phyloP scores from a whole-genome alignment of 2,797 vertebrate genomes.

The Enteromius mattozi region DNA sequence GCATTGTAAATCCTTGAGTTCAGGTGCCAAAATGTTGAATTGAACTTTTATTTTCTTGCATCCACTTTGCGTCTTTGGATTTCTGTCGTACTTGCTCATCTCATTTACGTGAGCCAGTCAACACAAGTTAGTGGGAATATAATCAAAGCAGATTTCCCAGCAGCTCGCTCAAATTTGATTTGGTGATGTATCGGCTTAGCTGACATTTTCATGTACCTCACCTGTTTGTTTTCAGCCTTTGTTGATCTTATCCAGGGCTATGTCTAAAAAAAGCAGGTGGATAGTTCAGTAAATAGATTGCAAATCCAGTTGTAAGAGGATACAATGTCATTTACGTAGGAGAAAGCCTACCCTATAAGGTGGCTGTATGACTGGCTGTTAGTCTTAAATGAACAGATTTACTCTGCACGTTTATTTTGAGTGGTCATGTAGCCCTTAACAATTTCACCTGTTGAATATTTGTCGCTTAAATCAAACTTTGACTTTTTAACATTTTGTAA shows the following conservation, averaged over 20 bases:
- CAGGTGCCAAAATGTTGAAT: neutral
- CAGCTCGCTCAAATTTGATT: neutral
- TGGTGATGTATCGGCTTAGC: neutral
- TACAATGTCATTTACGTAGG: constrained; percentile 47
- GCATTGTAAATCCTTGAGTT: neutral
- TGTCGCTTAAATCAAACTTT: neutral
- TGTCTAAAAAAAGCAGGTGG: constrained; percentile 57
- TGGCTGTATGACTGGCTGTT: constrained; percentile 34
- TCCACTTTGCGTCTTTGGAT: neutral
- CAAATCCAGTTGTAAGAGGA: constrained; percentile 64
- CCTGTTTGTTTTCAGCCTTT: constrained; percentile 39
- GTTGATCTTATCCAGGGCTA: constrained; percentile 36
- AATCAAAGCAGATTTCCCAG: constrained; percentile 8
- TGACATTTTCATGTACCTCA: constrained; percentile 9
- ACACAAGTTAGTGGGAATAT: neutral
- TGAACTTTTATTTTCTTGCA: neutral
- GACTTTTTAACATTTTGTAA: neutral
- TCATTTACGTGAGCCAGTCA: neutral
- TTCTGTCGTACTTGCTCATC: neutral
- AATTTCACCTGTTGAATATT: constrained; percentile 1
- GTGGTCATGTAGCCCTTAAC: neutral
- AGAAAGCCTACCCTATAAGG: constrained; percentile 38
- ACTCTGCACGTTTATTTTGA: neutral
- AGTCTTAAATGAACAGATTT: constrained; percentile 25
- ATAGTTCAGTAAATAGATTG: constrained; percentile 53